A percentile compares a stretch with the other conserved stretches of the same genome.
Evolutionary conservation across 1,140 invertebrate genomes (phyloP).

Genomic region (Zaprionus davidi): DNA sequence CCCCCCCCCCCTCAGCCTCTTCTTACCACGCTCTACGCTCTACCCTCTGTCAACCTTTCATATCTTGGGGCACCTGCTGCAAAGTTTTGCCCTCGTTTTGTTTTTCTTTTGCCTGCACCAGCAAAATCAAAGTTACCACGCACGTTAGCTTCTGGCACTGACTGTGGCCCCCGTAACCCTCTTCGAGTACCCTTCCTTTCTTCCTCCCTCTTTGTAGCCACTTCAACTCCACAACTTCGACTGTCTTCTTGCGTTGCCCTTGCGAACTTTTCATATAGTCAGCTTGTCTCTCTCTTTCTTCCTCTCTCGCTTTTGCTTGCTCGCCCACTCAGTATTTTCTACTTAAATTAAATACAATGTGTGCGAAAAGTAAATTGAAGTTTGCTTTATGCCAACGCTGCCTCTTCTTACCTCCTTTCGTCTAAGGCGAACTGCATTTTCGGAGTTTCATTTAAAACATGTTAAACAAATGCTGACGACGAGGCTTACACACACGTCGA

Average conservation of each 20-base stretch:
- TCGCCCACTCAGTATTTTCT: constrained; percentile 58
- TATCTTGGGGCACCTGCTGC: constrained; percentile 73
- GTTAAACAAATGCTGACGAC: constrained; percentile 59
- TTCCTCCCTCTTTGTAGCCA: constrained; percentile 8
- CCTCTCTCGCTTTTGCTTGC: neutral
- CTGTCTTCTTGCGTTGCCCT: constrained; percentile 35
- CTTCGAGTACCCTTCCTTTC: neutral
- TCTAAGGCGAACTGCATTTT: constrained; percentile 18
- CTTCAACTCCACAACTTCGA: constrained; percentile 26
- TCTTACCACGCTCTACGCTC: neutral
- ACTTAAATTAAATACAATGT: constrained; percentile 82
- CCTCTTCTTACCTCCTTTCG: constrained; percentile 2
- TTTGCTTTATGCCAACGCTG: constrained; percentile 74
- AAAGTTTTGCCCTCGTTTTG: constrained; percentile 62
- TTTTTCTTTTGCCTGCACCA: constrained; percentile 38
- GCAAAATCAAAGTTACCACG: constrained; percentile 75
- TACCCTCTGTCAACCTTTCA: constrained; percentile 29
- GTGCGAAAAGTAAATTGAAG: constrained; percentile 79
- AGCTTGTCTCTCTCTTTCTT: neutral
- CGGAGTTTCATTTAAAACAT: constrained; percentile 59
- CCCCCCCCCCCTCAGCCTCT: constrained; percentile 18
- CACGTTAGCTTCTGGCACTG: constrained; percentile 48
- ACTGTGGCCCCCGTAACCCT: constrained; percentile 6
- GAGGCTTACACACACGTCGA: constrained; percentile 29
- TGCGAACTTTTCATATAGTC: constrained; percentile 47